Conservation (phyloP, 2,797 vertebrate species). For the Artibeus jamaicensis region DNA sequence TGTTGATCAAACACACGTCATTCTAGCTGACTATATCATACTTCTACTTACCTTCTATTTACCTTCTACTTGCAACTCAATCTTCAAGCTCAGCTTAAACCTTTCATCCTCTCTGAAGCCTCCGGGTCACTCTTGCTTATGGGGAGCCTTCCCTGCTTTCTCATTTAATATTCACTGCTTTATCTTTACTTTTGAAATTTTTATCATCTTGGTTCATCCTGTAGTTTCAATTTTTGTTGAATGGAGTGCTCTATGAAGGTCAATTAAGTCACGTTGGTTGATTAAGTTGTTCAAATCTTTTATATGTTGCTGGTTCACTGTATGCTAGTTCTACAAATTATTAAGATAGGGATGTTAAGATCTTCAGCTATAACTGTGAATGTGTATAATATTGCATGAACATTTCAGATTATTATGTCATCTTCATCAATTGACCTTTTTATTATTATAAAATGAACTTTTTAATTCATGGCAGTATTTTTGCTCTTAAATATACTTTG, state of each 20-base stretch:
- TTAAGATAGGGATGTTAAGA: neutral
- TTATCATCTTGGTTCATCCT: neutral
- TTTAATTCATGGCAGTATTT: neutral
- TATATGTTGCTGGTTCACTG: neutral
- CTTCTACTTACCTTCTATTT: neutral
- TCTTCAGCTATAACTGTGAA: neutral
- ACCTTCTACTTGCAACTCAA: neutral
- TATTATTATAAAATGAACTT: neutral
- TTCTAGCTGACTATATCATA: neutral
- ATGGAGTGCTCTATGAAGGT: neutral
- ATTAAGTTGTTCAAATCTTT: neutral
- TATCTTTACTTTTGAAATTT: neutral
- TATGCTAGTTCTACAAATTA: neutral
- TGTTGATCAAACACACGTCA: neutral
- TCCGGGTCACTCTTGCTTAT: neutral
- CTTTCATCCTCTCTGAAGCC: neutral
- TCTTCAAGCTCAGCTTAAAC: neutral
- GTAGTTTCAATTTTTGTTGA: neutral
- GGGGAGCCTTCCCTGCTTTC: neutral
- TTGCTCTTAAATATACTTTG: neutral
- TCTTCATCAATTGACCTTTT: neutral
- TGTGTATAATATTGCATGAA: neutral
- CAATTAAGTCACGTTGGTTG: neutral
- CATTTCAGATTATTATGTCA: neutral
- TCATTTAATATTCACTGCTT: neutral